These are phyloP conservation scores for Scophthalmus maximus DNA, from an alignment of 2,113 vertebrate genomes.

Conservation along the genomic window DNA sequence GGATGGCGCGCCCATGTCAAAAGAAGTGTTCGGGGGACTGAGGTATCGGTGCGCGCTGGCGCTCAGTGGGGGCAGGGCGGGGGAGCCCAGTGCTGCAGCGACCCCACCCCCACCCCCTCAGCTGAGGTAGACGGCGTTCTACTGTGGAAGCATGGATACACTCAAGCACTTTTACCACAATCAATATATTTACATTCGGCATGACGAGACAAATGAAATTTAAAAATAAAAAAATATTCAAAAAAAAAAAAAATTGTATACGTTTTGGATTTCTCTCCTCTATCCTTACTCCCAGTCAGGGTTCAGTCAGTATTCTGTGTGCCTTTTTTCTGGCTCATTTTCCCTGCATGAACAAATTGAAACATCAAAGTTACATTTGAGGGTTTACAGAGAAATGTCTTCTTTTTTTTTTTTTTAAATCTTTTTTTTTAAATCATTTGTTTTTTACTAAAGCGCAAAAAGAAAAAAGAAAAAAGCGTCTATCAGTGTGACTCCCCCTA, in stretches of 20 bases:
- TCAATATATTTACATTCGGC: slow-evolving; percentile 92
- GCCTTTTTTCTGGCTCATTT: slow-evolving; percentile 61
- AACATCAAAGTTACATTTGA: slow-evolving; percentile 73
- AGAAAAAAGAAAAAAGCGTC: slow-evolving; percentile 61
- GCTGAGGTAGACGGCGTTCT: slow-evolving; percentile 93
- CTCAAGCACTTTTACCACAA: slow-evolving; percentile 89
- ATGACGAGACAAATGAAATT: slow-evolving; percentile 72
- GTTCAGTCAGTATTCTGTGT: slow-evolving; percentile 53
- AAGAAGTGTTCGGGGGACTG: slow-evolving; percentile 86
- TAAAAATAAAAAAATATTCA: too few relatives aligned
- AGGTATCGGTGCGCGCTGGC: slow-evolving; percentile 88
- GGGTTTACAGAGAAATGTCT: slow-evolving; percentile 84
- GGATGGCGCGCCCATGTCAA: slow-evolving; percentile 87
- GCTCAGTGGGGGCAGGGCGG: slow-evolving; percentile 81
- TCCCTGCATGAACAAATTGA: slow-evolving; percentile 59
- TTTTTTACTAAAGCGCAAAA: slow-evolving; percentile 78
- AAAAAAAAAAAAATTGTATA: too few relatives aligned
- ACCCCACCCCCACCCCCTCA: slow-evolving; percentile 86
- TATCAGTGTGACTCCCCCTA: slow-evolving; percentile 85
- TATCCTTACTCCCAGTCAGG: slow-evolving; percentile 44
- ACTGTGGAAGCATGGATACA: slow-evolving; percentile 92
- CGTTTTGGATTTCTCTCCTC: slow-evolving; percentile 78
- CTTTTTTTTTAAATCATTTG: slow-evolving; percentile 72
- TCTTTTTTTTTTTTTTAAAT: slow-evolving; percentile 76
- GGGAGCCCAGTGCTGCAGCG: slow-evolving; percentile 80